These are phyloP conservation scores for human (Homo sapiens) DNA, from an alignment of 2,113 vertebrate species.

Conservation along the genomic window GRCh38 chr7:86009501-86010000, in stretches of 20 bases:
- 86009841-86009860: neutral
- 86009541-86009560: neutral
- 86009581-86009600: neutral
- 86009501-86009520: neutral
- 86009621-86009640: neutral
- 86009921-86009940: neutral
- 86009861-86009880: neutral
- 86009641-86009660: rapidly evolving
- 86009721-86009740: neutral
- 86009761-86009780: neutral
- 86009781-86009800: neutral
- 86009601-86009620: neutral
- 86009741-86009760: neutral
- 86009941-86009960: neutral
- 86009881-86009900: neutral
- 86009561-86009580: neutral
- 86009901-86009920: neutral
- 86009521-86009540: neutral
- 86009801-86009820: neutral
- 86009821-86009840: neutral
- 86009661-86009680: neutral
- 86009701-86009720: neutral
- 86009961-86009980: neutral
- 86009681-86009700: neutral
- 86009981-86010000: neutral